Conservation (phyloP, 2,888 invertebrate genomes). For the Hydraecia micacea region DNA sequence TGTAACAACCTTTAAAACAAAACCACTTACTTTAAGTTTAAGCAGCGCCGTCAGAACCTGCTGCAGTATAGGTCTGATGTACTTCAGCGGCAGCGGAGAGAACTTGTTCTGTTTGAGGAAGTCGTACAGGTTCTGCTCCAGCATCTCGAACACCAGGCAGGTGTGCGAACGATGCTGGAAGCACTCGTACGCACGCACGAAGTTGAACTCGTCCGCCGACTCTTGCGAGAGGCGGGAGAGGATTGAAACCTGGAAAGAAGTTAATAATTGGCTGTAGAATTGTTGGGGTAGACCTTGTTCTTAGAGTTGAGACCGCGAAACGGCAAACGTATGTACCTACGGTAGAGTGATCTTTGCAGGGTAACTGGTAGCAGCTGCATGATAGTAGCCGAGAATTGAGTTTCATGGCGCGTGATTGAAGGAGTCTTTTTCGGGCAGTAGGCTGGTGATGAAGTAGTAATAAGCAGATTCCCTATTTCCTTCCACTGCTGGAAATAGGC, state of each 20-base stretch:
- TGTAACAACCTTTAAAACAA: neutral
- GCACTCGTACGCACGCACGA: constrained; percentile 99
- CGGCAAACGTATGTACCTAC: neutral
- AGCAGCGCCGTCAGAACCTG: constrained; percentile 97
- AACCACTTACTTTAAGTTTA: constrained; percentile 94
- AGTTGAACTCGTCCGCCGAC: constrained; percentile 99
- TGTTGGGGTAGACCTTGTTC: too few species aligned
- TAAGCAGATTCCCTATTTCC: neutral
- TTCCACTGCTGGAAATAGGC: neutral
- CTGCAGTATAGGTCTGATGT: constrained; percentile 99
- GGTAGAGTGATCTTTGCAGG: neutral
- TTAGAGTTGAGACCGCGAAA: neutral
- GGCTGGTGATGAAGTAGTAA: neutral
- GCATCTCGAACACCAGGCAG: constrained; percentile 99
- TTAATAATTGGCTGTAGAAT: neutral
- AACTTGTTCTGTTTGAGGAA: constrained; percentile 99
- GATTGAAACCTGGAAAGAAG: constrained; percentile 93
- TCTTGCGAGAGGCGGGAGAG: constrained; percentile 98
- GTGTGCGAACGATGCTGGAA: constrained; percentile 99
- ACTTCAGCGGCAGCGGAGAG: constrained; percentile 99
- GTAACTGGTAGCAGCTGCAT: too few species aligned
- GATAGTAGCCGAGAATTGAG: neutral
- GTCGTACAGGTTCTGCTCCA: constrained; percentile 99
- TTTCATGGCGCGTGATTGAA: too few species aligned
- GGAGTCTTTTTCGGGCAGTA: too few species aligned